Conservation (phyloP, 1,140 invertebrate species). For the Drosophila chauvacae region DNA sequence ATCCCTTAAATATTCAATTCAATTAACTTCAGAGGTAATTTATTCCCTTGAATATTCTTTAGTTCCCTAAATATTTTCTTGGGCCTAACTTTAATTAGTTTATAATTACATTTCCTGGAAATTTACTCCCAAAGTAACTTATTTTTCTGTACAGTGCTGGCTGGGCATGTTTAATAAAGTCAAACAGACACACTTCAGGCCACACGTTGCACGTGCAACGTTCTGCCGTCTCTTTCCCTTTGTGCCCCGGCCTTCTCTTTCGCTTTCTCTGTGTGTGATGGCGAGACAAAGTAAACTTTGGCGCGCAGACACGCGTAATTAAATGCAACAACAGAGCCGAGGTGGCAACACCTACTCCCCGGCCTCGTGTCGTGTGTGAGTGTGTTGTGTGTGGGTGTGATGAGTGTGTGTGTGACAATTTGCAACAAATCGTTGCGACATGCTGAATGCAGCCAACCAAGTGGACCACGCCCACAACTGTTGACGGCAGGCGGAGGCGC, state of each 20-base stretch:
- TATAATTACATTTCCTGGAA: no score
- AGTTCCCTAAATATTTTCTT: background rate
- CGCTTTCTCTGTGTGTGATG: conserved; percentile 39
- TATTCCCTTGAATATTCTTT: background rate
- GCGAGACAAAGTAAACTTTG: conserved; percentile 77
- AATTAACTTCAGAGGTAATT: background rate
- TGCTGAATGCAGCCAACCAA: conserved; percentile 64
- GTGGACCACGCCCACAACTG: conserved; percentile 50
- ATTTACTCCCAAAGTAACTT: no score
- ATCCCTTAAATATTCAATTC: no score
- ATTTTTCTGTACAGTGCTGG: conserved; percentile 8
- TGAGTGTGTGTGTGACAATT: conserved; percentile 62
- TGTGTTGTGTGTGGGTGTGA: conserved; percentile 15
- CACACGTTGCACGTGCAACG: conserved; percentile 45
- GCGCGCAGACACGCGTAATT: conserved; percentile 75
- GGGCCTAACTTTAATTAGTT: no score
- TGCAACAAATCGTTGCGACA: conserved; percentile 79
- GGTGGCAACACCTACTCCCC: conserved; percentile 25
- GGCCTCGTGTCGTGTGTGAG: background rate
- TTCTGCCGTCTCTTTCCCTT: background rate
- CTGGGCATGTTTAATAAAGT: conserved; percentile 75
- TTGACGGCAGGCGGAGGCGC: background rate
- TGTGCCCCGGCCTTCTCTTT: conserved; percentile 23
- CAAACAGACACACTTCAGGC: conserved; percentile 62
- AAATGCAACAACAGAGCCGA: conserved; percentile 73